These are phyloP conservation scores for Ibycter americanus DNA, from an alignment of 2,797 vertebrate species.

Conservation along the genomic window DNA sequence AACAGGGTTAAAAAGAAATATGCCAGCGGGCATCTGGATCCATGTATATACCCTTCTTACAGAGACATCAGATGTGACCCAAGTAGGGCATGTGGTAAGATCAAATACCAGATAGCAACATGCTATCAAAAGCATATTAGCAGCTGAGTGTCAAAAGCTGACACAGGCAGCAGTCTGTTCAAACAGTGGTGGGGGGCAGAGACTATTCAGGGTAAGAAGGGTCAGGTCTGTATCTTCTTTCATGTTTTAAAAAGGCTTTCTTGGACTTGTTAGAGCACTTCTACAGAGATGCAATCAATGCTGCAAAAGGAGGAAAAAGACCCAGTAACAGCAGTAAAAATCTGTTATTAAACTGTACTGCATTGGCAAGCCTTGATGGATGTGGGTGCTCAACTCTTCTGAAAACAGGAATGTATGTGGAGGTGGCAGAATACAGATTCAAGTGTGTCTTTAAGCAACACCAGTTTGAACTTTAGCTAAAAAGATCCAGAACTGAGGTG, in stretches of 20 bases:
- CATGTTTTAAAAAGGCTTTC: background rate
- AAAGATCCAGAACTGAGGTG: background rate
- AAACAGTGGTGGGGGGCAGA: background rate
- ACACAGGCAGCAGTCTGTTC: background rate
- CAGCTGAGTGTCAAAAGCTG: constrained; percentile 1
- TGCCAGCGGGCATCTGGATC: background rate
- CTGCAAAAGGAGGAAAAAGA: background rate
- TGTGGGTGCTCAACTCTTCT: background rate
- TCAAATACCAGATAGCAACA: background rate
- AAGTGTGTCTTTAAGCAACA: background rate
- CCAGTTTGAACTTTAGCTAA: background rate
- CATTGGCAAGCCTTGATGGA: background rate
- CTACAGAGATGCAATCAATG: background rate
- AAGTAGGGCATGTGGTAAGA: background rate
- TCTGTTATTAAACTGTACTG: background rate
- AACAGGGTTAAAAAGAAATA: background rate
- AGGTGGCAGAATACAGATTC: background rate
- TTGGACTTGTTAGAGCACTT: background rate
- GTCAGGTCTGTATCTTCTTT: background rate
- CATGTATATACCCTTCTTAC: background rate
- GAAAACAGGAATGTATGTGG: background rate
- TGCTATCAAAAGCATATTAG: background rate
- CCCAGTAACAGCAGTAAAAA: background rate
- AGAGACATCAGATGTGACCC: background rate
- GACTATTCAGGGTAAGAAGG: background rate